Percentiles rank a stretch among this genome's conserved stretches.
Conservation (phyloP, 2,888 invertebrate genomes). For the Coleophora deauratella region DNA sequence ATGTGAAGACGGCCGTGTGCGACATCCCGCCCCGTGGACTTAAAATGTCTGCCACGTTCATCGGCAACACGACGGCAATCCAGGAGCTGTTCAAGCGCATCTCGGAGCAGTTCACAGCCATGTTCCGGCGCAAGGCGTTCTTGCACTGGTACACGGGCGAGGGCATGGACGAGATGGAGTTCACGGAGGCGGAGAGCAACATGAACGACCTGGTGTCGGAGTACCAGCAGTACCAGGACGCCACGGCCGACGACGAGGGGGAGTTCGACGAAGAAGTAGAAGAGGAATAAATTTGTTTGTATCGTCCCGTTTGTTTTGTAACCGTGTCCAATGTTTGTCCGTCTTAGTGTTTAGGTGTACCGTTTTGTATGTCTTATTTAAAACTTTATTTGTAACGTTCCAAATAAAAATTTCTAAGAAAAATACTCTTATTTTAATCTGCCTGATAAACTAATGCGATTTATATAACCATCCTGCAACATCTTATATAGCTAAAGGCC, state of each 20-base stretch:
- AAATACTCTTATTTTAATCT: no score
- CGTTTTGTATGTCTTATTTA: slow-evolving; percentile 27
- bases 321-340: slow-evolving; percentile 6
- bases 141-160: slow-evolving; percentile 98
- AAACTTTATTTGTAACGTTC: slow-evolving; percentile 5
- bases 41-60: slow-evolving; percentile 91
- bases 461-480: no score
- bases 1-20: slow-evolving; percentile 86
- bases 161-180: slow-evolving; percentile 98
- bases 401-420: slow-evolving; percentile 4
- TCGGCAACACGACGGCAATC: slow-evolving; percentile 89
- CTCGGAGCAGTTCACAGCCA: slow-evolving; percentile 88
- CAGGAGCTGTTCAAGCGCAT: slow-evolving; percentile 91
- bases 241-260: slow-evolving; percentile 88
- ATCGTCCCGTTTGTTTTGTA: slow-evolving; percentile 25
- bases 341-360: slow-evolving; percentile 41
- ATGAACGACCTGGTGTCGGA: slow-evolving; percentile 94
- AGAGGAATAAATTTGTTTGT: slow-evolving; percentile 46
- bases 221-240: slow-evolving; percentile 95
- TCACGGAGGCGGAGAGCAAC: slow-evolving; percentile 95
- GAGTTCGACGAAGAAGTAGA: slow-evolving; percentile 85
- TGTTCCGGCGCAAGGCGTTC: slow-evolving; percentile 96
- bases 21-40: slow-evolving; percentile 83
- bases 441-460: no score
- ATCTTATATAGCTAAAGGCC: no score